Percentiles rank a stretch among this genome's conserved stretches.
phyloP scores from a whole-genome alignment of 2,797 vertebrate genomes.

The Manis pentadactyla region DNA sequence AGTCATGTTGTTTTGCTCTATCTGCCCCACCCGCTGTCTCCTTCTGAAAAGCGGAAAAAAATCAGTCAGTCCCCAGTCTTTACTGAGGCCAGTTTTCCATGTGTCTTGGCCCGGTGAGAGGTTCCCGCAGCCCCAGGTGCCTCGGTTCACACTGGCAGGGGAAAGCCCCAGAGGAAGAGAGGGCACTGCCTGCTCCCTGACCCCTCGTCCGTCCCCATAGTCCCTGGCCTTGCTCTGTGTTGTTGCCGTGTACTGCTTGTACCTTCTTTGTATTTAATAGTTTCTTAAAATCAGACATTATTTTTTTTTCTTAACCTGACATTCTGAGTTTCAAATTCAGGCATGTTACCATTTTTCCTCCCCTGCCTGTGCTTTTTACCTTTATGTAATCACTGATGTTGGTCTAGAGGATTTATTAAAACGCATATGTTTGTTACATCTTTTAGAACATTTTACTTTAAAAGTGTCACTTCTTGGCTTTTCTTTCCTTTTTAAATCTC shows the following conservation, averaged over 20 bases:
- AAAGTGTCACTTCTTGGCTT: neutral
- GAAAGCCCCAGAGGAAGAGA: constrained; percentile 61
- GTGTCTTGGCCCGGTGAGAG: neutral
- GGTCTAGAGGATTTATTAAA: neutral
- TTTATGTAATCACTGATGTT: neutral
- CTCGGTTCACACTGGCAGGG: neutral
- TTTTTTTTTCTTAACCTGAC: neutral
- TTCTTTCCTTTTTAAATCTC: neutral
- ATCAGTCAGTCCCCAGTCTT: neutral
- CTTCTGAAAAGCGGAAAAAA: neutral
- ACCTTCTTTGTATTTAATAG: neutral
- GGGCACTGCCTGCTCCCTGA: constrained; percentile 29
- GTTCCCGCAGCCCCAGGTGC: neutral
- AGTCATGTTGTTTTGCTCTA: neutral
- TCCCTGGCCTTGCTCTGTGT: neutral
- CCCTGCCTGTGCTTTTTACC: neutral
- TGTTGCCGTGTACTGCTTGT: neutral
- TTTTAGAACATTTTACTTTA: neutral
- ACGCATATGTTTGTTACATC: neutral
- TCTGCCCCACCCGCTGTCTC: neutral
- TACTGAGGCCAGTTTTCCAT: neutral
- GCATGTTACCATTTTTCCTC: neutral
- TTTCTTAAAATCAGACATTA: constrained; percentile 19
- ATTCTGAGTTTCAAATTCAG: neutral
- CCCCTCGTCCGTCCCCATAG: neutral